Evolutionary conservation across 2,113 vertebrate genomes (phyloP), one percentile per base, ranked within the genome.

Genomic region (Larimichthys crocea): DNA sequence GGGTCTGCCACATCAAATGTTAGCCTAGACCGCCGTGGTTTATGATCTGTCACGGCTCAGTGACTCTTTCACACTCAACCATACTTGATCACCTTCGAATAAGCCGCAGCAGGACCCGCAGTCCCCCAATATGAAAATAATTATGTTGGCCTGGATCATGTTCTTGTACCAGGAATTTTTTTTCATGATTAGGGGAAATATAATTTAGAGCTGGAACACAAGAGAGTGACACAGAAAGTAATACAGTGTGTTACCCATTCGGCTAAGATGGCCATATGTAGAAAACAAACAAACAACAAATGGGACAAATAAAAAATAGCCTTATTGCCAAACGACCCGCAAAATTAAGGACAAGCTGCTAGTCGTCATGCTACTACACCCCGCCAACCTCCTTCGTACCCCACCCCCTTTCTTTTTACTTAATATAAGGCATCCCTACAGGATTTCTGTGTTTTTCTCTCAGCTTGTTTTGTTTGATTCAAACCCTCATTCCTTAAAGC

Each of bases 381-480:
- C 46, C 40, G 20, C 42, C 22, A 65, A 42, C 52, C 40, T 22
- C 67, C 48, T 53, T 60, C 46, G 78, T 17, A 10, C 35, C 55
- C 60, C 57, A 73, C 68, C 57, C 52, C 46, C 57, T 68, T 79
- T 79, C 55, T 83, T 80, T 74, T 50, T 14, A 24, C 73, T 67
- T 24, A 31, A 57, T 64, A 16, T 40, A 63, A 83, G 53, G 55
- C 66, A 48, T 57, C 82, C 75, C 82, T 40, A 6, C 72, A 82
- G 49, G 65, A 56, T 52, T 80, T 80, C 60, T 83, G 55, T 72
- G 71, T 60, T 80, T 71, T 66, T 16, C 17, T 74, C 52, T 74
- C 66, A 50, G 61, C 42, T 53, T 79, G 79, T 69, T 68, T 74
- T 57, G 66, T 83, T 74, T 83, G 61, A 72, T 70, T 79, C 61